Base-by-base conservation (phyloP, 2,888 invertebrate species). In the Imbricaverruca yamaguchii region DNA sequence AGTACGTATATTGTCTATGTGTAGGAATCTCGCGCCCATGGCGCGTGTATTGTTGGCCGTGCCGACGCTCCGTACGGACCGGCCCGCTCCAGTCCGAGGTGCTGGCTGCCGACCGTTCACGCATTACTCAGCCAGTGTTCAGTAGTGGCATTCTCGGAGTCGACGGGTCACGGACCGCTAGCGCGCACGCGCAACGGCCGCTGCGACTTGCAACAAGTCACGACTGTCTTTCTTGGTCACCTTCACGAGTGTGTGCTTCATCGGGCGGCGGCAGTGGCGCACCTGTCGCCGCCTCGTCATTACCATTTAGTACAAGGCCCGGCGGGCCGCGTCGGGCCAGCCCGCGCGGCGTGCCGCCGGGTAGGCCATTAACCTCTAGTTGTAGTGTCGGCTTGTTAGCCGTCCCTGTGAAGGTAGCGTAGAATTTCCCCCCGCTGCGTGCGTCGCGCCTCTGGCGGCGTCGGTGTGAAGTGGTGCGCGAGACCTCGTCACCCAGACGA, bases 191-290 rank as follows among this genome's bases (percentile, higher is more conserved):
- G 25, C 11, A 11, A 6, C 67, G 25, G 8, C 61, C 8, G 61
- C 61, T 25, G 67, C 25, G 67, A 67, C 67, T 67, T 67, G 67
- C 13, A 39, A 39, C 74, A 74, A 74, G 74, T 74, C 74, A 53
- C 74, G 74, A 74, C 74, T 74, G 74, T 74, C 74, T 74, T 74
- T 74, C 74, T 39, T 53, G 15, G 74, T 53, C 74, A 74, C 53
- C 74, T 13, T 74, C 74, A 74, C 74, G 74, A 74, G 74, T 9
- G 10, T 23, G 67, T 67, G 25, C 67, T 25, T 25, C 67, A 13
- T 25, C 61, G 15, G n/a, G n/a, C 65, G 65, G 23, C 65, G 67
- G 12, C 67, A 39, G 39, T 23, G 65, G 65, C 65, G 23, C 7
- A 8, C 18, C 65, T 23, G 15, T 4, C 39, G n/a, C 69, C 39